Percentiles rank a stretch among this genome's conserved stretches.
Conservation (phyloP, 2,888 invertebrate genomes). For the Lissocephala sabroskyi region DNA sequence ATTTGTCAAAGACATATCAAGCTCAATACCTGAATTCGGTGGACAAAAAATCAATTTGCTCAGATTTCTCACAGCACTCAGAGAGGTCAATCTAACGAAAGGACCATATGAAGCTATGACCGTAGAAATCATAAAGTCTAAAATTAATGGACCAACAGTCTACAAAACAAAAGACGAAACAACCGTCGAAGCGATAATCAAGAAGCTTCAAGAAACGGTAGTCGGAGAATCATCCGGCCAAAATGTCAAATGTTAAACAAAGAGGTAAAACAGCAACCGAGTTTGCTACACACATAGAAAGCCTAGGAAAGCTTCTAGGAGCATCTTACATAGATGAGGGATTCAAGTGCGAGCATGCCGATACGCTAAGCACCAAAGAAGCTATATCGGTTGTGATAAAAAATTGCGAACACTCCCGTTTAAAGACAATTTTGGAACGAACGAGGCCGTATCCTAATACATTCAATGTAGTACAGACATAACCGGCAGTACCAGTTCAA, state of each 20-base stretch:
- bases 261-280: conserved; percentile 7
- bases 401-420: no score
- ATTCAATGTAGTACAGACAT: no score
- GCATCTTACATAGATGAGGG: conserved; percentile 5
- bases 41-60: background rate
- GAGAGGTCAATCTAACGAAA: background rate
- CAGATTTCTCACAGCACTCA: background rate
- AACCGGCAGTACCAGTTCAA: no score
- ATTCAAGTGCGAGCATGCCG: background rate
- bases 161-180: background rate
- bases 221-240: background rate
- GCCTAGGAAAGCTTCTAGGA: conserved; percentile 1
- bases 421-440: no score
- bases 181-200: background rate
- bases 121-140: conserved; percentile 1
- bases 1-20: background rate
- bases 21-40: background rate
- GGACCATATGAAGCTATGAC: conserved; percentile 1
- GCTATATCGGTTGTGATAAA: no score
- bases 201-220: background rate
- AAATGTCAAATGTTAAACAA: background rate
- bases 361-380: no score
- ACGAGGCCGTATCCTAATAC: no score
- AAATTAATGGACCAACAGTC: background rate
- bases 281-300: background rate